Percentiles rank a stretch among this genome's conserved stretches.
phyloP scores from a whole-genome alignment of 2,888 invertebrate species.

The Tetragnatha montana region DNA sequence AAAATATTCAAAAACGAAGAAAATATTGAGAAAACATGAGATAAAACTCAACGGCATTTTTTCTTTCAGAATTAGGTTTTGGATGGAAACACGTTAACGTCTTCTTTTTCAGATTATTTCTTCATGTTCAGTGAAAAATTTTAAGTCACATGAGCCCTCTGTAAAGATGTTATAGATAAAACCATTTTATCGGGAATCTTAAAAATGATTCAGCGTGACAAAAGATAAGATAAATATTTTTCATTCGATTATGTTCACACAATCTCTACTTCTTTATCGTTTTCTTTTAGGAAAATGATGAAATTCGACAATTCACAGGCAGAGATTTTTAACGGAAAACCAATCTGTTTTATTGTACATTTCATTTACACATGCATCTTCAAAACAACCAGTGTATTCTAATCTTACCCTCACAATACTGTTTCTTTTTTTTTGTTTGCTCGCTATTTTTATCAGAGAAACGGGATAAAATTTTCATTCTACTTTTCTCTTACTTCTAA shows the following conservation, averaged over 20 bases:
- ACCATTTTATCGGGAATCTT: background rate
- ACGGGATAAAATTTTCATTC: constrained; percentile 23
- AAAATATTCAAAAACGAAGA: background rate
- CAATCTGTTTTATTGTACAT: constrained; percentile 31
- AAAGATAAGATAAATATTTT: constrained; percentile 15
- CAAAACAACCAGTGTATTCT: constrained; percentile 15
- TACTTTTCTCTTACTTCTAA: constrained; percentile 28
- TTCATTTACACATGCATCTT: constrained; percentile 15
- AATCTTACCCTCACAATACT: constrained; percentile 22
- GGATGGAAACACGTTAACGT: background rate
- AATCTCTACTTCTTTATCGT: constrained; percentile 12
- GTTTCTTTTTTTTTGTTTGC: constrained; percentile 3
- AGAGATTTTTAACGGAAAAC: constrained; percentile 33
- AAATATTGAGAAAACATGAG: background rate
- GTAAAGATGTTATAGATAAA: background rate
- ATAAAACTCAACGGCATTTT: background rate
- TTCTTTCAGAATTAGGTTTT: background rate
- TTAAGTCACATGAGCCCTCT: background rate
- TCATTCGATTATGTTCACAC: constrained; percentile 21
- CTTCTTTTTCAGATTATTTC: background rate
- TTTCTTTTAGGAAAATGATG: constrained; percentile 27
- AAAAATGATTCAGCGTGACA: background rate
- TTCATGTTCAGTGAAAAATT: background rate
- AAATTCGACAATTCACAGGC: constrained; percentile 13
- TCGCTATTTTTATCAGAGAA: constrained; percentile 10